These are phyloP conservation scores for Hemaris fuciformis DNA, from an alignment of 2,888 invertebrate genomes.

Conservation along the genomic window DNA sequence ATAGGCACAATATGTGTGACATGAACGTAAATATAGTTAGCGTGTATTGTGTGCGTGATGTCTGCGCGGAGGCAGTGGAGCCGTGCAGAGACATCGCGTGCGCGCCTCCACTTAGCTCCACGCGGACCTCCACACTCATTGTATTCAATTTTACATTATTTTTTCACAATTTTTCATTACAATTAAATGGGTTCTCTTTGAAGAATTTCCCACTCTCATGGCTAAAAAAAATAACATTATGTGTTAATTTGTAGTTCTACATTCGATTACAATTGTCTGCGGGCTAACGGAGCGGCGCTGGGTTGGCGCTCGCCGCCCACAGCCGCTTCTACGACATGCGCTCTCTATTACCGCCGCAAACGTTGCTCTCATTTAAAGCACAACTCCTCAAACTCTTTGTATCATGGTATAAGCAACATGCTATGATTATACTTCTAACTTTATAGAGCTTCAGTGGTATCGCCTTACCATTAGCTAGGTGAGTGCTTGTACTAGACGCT, in stretches of 20 bases:
- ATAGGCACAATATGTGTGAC: background rate
- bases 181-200: slow-evolving; percentile 57
- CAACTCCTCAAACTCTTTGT: too few relatives aligned
- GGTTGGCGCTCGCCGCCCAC: slow-evolving; percentile 17
- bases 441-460: background rate
- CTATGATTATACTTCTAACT: background rate
- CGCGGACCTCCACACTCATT: slow-evolving; percentile 43
- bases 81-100: slow-evolving; percentile 37
- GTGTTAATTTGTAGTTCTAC: slow-evolving; percentile 55
- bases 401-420: too few relatives aligned
- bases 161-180: slow-evolving; percentile 52
- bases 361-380: too few relatives aligned
- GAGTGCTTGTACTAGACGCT: background rate
- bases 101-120: slow-evolving; percentile 36
- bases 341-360: background rate
- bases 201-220: slow-evolving; percentile 63
- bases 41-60: slow-evolving; percentile 7
- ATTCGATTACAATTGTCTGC: slow-evolving; percentile 36
- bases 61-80: too few relatives aligned
- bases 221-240: slow-evolving; percentile 55
- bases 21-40: background rate
- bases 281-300: background rate
- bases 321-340: background rate
- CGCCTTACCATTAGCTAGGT: too few relatives aligned
- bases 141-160: slow-evolving; percentile 50